phyloP scores from a whole-genome alignment of 2,113 vertebrate species.

The Aegithalos caudatus region DNA sequence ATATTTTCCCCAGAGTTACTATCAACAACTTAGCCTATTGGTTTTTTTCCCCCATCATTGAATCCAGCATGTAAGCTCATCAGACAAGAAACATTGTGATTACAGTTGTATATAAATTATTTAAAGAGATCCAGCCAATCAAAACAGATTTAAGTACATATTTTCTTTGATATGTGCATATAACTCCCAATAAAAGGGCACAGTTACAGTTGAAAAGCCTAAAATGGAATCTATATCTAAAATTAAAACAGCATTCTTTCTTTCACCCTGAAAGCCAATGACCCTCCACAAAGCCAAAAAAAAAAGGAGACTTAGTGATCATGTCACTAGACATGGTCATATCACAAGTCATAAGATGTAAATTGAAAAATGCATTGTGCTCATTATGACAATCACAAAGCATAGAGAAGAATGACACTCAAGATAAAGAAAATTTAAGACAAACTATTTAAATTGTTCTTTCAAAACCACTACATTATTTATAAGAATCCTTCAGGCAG shows the following conservation, averaged over 20 bases:
- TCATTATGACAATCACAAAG: neutral
- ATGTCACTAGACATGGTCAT: neutral
- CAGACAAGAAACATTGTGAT: conserved; percentile 75
- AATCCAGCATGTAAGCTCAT: conserved; percentile 71
- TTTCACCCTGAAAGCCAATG: neutral
- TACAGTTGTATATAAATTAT: conserved; percentile 69
- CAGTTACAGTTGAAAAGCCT: conserved; percentile 39
- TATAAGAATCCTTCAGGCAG: neutral
- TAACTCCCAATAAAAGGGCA: conserved; percentile 60
- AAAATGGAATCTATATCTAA: conserved; percentile 51
- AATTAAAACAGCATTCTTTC: conserved; percentile 4
- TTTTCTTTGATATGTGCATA: conserved; percentile 56
- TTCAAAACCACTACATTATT: conserved; percentile 17
- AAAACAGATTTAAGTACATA: conserved; percentile 57
- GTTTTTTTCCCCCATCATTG: conserved; percentile 73
- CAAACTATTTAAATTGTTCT: conserved; percentile 8
- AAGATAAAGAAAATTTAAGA: neutral
- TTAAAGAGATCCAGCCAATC: conserved; percentile 67
- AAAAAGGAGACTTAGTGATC: neutral
- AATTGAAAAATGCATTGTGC: neutral
- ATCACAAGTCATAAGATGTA: neutral
- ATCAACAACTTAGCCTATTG: conserved; percentile 74
- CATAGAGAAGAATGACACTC: neutral
- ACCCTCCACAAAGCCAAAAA: neutral
- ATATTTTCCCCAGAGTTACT: conserved; percentile 71